Evolutionary conservation across 2,113 vertebrate species (phyloP).

Genomic region (Brachyhypopomus occidentalis): DNA sequence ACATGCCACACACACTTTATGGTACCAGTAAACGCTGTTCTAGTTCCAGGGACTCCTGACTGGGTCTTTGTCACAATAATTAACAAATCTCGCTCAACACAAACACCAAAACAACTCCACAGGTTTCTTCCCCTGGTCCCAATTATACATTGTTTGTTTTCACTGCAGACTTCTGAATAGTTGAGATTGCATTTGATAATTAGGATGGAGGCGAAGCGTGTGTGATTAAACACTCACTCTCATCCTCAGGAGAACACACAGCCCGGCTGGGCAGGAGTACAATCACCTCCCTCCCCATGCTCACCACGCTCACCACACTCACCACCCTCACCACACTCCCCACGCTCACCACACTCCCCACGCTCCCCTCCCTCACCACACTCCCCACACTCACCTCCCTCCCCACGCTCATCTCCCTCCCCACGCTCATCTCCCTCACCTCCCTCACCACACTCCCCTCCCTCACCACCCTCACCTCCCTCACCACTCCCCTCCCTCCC

Average conservation of each 20-base stretch:
- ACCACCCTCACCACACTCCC: too few relatives aligned
- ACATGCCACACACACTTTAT: too few relatives aligned
- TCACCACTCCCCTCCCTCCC: too few relatives aligned
- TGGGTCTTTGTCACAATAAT: slow-evolving; percentile 28
- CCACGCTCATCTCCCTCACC: too few relatives aligned
- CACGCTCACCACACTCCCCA: too few relatives aligned
- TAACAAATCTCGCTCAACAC: slow-evolving; percentile 24
- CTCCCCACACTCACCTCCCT: too few relatives aligned
- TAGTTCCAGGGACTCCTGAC: neutral
- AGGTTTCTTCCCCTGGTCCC: slow-evolving; percentile 45
- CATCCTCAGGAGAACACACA: slow-evolving; percentile 25
- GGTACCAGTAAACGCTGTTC: neutral
- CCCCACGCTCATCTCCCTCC: too few relatives aligned
- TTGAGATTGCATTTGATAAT: slow-evolving; percentile 37
- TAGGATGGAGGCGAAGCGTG: slow-evolving; percentile 33
- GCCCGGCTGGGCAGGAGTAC: too few relatives aligned
- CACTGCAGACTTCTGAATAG: slow-evolving; percentile 33
- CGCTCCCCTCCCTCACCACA: too few relatives aligned
- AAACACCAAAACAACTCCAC: slow-evolving; percentile 28
- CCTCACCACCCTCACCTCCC: too few relatives aligned
- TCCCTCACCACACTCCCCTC: too few relatives aligned
- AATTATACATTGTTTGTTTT: slow-evolving; percentile 46
- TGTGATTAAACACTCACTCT: slow-evolving; percentile 43
- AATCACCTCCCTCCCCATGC: too few relatives aligned
- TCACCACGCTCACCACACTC: neutral